Conservation (phyloP, 2,888 invertebrate species). For the Carcina quercana region DNA sequence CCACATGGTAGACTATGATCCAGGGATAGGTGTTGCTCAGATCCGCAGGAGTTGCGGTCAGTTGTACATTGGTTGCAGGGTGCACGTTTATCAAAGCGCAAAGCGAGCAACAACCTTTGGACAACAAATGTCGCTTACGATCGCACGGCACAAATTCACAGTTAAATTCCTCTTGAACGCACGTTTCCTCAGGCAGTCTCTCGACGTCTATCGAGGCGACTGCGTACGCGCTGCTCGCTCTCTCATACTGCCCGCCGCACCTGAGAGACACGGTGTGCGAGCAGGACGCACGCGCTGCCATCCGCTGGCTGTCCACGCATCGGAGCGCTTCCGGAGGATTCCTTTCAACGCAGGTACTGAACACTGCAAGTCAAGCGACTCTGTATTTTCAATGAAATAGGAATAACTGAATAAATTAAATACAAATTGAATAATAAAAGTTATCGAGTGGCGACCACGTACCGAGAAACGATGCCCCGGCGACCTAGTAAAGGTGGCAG, state of each 20-base stretch:
- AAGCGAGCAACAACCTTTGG: no score
- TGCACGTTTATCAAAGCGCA: no score
- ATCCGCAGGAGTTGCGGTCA: no score
- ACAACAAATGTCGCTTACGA: no score
- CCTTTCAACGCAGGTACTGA: slow-evolving; percentile 81
- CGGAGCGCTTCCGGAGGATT: slow-evolving; percentile 82
- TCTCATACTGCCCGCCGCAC: slow-evolving; percentile 41
- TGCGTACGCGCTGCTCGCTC: slow-evolving; percentile 77
- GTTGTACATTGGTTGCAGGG: no score
- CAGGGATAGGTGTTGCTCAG: no score
- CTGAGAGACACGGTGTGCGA: slow-evolving; percentile 64
- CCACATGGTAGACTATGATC: no score
- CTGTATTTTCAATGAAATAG: no score
- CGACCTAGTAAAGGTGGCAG: neutral
- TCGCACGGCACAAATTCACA: no score
- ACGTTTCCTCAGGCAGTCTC: slow-evolving; percentile 55
- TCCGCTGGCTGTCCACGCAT: slow-evolving; percentile 83
- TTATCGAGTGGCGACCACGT: neutral
- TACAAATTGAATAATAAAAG: no score
- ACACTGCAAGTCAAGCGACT: no score
- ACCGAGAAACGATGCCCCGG: neutral
- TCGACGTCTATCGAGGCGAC: slow-evolving; percentile 80
- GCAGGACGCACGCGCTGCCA: slow-evolving; percentile 71
- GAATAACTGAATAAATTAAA: neutral
- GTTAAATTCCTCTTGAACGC: no score